Evolutionary conservation across 2,113 vertebrate species (phyloP).

Genomic region (Heteronetta atricapilla): DNA sequence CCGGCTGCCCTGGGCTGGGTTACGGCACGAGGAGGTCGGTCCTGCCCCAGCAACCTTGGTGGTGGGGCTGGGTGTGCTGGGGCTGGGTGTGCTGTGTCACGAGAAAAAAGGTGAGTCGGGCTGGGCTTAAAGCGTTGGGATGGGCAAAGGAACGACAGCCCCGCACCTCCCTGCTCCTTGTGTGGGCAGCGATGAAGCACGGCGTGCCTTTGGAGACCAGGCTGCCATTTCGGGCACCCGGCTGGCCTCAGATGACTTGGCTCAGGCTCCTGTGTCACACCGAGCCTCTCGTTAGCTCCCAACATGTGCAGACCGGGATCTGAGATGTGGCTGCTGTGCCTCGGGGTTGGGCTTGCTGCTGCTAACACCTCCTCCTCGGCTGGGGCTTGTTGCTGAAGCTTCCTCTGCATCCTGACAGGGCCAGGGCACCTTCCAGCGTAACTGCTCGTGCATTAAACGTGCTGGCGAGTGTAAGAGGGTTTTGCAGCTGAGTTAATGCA

Average conservation of each 20-base stretch:
- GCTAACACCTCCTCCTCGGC: not conserved
- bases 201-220: not conserved
- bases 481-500: not conserved
- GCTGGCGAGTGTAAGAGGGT: not conserved
- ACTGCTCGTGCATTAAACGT: not conserved
- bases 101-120: not conserved
- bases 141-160: not conserved
- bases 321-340: not conserved
- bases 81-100: not conserved
- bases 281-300: not conserved
- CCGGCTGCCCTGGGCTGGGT: not conserved
- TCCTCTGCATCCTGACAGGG: not conserved
- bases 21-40: not conserved
- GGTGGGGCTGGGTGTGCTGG: not conserved
- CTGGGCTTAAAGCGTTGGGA: not conserved
- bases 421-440: fast-evolving
- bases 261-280: not conserved
- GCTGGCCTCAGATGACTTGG: conserved; percentile 19
- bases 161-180: not conserved
- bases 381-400: not conserved
- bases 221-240: not conserved
- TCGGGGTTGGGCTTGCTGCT: not conserved
- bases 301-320: not conserved
- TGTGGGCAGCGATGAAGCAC: not conserved
- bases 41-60: not conserved